Evolutionary conservation across 2,113 vertebrate species (phyloP).

Genomic region (Acinonyx jubatus): DNA sequence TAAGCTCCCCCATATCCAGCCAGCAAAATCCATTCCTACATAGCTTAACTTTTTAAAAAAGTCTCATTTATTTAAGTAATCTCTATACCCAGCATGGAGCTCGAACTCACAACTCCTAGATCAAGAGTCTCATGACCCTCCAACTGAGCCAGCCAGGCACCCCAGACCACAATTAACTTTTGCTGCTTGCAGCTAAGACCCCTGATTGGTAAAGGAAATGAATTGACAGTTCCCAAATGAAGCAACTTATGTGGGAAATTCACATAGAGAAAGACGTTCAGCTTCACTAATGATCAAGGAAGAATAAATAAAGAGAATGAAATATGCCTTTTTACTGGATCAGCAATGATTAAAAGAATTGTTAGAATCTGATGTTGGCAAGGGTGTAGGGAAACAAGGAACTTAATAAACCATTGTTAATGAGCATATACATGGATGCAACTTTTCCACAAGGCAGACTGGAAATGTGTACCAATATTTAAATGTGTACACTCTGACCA

Average conservation of each 20-base stretch:
- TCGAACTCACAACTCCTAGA: background rate
- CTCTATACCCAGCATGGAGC: background rate
- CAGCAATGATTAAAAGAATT: background rate
- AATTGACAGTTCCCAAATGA: background rate
- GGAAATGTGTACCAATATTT: background rate
- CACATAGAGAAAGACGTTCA: background rate
- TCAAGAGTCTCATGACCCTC: background rate
- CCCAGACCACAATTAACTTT: background rate
- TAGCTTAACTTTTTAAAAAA: background rate
- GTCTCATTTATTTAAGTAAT: background rate
- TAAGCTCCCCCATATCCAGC: background rate
- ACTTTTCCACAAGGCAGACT: background rate
- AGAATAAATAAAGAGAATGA: background rate
- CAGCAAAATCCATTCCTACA: background rate
- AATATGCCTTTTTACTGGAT: background rate
- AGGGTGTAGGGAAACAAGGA: background rate
- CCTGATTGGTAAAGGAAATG: background rate
- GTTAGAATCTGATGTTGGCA: background rate
- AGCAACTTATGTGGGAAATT: background rate
- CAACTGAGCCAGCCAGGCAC: background rate
- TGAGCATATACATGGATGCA: background rate
- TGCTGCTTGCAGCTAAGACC: background rate
- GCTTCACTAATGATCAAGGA: background rate
- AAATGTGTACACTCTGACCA: background rate
- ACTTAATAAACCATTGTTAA: background rate